These are phyloP conservation scores for Diloba caeruleocephala DNA, from an alignment of 2,888 invertebrate genomes.

Conservation along the genomic window DNA sequence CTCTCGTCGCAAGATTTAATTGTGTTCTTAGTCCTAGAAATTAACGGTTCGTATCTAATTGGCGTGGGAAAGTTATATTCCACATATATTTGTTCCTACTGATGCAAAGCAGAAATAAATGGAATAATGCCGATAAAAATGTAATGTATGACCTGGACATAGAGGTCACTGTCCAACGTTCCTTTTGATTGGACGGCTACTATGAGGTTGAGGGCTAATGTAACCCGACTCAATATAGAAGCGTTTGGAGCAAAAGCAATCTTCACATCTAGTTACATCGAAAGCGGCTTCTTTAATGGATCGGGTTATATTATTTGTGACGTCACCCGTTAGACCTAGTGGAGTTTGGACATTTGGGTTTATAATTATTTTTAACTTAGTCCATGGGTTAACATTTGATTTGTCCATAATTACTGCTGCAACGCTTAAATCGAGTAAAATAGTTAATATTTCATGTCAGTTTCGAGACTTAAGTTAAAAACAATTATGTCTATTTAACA, in stretches of 20 bases:
- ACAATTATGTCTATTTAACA: slow-evolving; percentile 21
- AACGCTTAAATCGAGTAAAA: slow-evolving; percentile 19
- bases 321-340: slow-evolving; percentile 48
- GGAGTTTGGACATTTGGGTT: slow-evolving; percentile 43
- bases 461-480: slow-evolving; percentile 32
- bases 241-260: slow-evolving; percentile 61
- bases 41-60: slow-evolving; percentile 10
- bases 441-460: slow-evolving; percentile 9
- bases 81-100: slow-evolving; percentile 25
- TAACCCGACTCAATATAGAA: slow-evolving; percentile 67
- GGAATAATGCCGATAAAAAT: slow-evolving; percentile 51
- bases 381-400: slow-evolving; percentile 3
- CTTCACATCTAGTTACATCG: slow-evolving; percentile 66
- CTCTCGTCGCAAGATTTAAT: slow-evolving; percentile 11
- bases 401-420: neutral
- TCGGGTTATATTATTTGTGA: slow-evolving; percentile 58
- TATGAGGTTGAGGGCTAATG: slow-evolving; percentile 56
- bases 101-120: slow-evolving; percentile 37
- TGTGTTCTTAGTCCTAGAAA: slow-evolving; percentile 1
- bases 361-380: slow-evolving; percentile 34
- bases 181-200: slow-evolving; percentile 76
- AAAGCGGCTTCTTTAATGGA: slow-evolving; percentile 71
- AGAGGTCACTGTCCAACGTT: slow-evolving; percentile 48
- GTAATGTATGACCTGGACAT: slow-evolving; percentile 30
- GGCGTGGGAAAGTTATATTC: slow-evolving; percentile 8